Evolutionary conservation across 2,113 vertebrate genomes (phyloP).

Genomic region (Gymnobelideus leadbeateri): DNA sequence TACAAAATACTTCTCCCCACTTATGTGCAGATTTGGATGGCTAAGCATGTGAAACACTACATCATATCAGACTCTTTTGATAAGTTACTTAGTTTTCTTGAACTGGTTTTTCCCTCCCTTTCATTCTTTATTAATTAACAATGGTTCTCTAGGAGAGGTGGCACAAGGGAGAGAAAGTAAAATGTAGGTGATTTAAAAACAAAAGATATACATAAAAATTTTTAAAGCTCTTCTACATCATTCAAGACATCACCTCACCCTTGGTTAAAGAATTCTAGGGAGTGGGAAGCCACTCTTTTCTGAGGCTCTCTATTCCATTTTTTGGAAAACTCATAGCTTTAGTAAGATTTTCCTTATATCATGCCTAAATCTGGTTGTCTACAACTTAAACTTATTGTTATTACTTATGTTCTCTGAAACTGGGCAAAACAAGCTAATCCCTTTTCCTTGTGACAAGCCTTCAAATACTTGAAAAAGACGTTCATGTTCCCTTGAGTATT

Average conservation of each 20-base stretch:
- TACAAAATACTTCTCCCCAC: neutral
- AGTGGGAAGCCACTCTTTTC: too few species aligned
- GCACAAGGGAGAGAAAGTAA: neutral
- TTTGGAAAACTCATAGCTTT: neutral
- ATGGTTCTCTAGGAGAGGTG: neutral
- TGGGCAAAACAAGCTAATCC: neutral
- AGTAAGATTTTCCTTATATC: neutral
- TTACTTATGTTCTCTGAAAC: neutral
- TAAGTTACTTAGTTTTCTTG: neutral
- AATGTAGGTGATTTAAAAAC: neutral
- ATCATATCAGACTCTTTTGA: neutral
- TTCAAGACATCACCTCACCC: neutral
- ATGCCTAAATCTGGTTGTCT: neutral
- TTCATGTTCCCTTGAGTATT: neutral
- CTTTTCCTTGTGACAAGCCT: too few species aligned
- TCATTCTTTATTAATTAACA: neutral
- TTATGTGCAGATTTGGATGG: neutral
- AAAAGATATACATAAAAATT: neutral
- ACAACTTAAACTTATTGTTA: neutral
- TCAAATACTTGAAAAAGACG: neutral
- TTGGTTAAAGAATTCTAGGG: too few species aligned
- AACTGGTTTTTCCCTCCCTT: neutral
- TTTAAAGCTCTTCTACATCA: neutral
- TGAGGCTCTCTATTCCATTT: neutral
- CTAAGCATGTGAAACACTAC: neutral